Evolutionary conservation across 2,797 vertebrate genomes (phyloP).

Genomic region (Simalia tracyae): DNA sequence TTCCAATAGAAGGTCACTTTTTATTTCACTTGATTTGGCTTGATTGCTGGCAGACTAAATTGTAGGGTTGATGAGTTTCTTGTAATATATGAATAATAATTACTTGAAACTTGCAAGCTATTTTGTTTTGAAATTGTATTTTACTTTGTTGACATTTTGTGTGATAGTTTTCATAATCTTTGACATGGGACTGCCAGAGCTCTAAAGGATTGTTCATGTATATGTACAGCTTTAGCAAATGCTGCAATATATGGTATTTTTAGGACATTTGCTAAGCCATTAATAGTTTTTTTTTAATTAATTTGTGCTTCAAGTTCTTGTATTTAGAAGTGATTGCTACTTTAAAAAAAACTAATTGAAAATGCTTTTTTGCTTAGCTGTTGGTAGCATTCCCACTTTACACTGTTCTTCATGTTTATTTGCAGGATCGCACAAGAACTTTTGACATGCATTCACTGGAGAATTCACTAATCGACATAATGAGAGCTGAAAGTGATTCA

Average conservation of each 20-base stretch:
- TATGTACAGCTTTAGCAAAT: not conserved
- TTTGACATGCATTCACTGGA: conserved; percentile 99
- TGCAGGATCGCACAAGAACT: conserved; percentile 93
- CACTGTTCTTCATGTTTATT: conserved; percentile 70
- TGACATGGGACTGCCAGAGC: not conserved
- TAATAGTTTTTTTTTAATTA: not conserved
- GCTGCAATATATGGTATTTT: not conserved
- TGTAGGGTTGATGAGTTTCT: not conserved
- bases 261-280: not conserved
- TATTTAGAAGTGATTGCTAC: not conserved
- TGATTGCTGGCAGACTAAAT: not conserved
- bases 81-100: not conserved
- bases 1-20: not conserved
- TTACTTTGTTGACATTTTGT: not conserved
- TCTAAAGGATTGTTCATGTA: not conserved
- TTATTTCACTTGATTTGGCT: not conserved
- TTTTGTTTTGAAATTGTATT: not conserved
- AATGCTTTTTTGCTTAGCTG: not conserved
- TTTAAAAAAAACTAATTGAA: conserved; percentile 23
- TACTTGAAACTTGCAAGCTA: not conserved
- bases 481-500: conserved; percentile 99
- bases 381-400: conserved; percentile 44
- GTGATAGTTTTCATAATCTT: not conserved
- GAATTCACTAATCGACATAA: conserved; percentile 99
- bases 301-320: not conserved